A percentile compares a stretch with the other conserved stretches of the same genome.
phyloP scores from a whole-genome alignment of 2,888 invertebrate genomes.

The Athrips mouffetella region DNA sequence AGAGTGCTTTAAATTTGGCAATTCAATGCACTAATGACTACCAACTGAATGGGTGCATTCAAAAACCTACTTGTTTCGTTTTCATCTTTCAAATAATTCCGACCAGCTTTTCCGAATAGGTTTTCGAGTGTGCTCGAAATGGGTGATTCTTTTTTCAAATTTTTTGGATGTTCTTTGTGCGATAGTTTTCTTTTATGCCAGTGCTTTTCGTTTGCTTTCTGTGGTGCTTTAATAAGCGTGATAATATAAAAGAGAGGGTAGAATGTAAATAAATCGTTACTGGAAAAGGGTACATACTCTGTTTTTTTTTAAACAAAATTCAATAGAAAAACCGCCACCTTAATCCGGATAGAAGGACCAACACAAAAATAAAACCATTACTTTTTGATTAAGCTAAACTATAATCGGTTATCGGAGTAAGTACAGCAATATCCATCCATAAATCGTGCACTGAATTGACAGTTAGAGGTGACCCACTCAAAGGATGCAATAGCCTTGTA shows the following conservation, averaged over 20 bases:
- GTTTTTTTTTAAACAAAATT: too few species aligned
- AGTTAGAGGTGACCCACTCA: slow-evolving; percentile 35
- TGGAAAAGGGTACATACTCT: too few species aligned
- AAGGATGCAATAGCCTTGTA: slow-evolving; percentile 18
- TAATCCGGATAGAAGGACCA: too few species aligned
- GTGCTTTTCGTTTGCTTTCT: slow-evolving; percentile 7
- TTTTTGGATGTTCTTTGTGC: slow-evolving; percentile 14
- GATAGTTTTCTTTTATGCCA: slow-evolving; percentile 19
- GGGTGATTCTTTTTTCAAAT: slow-evolving; percentile 16
- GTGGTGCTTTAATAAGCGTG: slow-evolving; percentile 5
- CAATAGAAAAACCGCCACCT: too few species aligned
- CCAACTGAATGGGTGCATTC: slow-evolving; percentile 20
- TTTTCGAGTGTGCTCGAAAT: slow-evolving; percentile 17
- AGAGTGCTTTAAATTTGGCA: slow-evolving; percentile 23
- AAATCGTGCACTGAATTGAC: slow-evolving; percentile 1
- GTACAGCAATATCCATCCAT: slow-evolving; percentile 31
- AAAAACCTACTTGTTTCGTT: slow-evolving; percentile 18
- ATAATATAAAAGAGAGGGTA: slow-evolving; percentile 5
- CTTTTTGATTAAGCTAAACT: too few species aligned
- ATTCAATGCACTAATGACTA: slow-evolving; percentile 29
- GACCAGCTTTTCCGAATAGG: slow-evolving; percentile 13
- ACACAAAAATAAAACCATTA: too few species aligned
- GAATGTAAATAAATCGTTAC: neutral
- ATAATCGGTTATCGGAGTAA: too few species aligned
- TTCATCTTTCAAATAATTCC: slow-evolving; percentile 14